Conservation (phyloP, 2,888 invertebrate genomes). For the Dyspetes luteomarginatus region DNA sequence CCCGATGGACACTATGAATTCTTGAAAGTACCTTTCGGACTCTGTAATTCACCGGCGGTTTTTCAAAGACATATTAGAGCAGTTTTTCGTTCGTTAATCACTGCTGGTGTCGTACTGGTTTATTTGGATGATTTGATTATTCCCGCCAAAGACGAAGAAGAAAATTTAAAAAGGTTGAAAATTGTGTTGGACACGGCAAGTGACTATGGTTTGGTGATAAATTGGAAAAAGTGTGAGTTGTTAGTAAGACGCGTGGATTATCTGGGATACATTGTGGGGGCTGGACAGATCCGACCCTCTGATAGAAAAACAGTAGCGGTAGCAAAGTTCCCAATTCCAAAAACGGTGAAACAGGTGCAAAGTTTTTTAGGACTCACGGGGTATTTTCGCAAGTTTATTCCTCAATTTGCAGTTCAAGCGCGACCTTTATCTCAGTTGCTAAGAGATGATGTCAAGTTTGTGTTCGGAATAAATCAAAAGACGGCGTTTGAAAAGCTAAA, state of each 20-base stretch:
- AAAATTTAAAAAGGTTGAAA: constrained; percentile 10
- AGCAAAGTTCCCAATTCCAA: constrained; percentile 36
- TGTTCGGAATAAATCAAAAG: constrained; percentile 39
- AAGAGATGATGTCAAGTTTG: constrained; percentile 11
- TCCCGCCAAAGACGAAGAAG: constrained; percentile 29
- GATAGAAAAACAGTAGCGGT: constrained; percentile 49
- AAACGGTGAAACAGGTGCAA: constrained; percentile 42
- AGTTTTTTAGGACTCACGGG: constrained; percentile 60
- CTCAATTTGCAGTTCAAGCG: constrained; percentile 34
- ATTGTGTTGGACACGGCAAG: constrained; percentile 32
- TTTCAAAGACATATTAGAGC: constrained; percentile 32
- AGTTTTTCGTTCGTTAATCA: constrained; percentile 51
- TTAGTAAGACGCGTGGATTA: constrained; percentile 42
- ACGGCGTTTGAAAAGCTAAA: constrained; percentile 50
- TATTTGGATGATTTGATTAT: constrained; percentile 59
- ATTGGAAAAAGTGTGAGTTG: constrained; percentile 54
- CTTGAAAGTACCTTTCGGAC: constrained; percentile 63
- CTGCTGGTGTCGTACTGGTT: constrained; percentile 16
- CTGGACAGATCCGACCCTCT: constrained; percentile 48
- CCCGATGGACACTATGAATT: constrained; percentile 48
- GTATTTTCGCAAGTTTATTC: constrained; percentile 60
- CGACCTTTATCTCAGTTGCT: constrained; percentile 43
- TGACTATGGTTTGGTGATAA: constrained; percentile 32
- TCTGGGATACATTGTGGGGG: constrained; percentile 39
- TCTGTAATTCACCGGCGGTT: constrained; percentile 57